Base-by-base conservation (phyloP, 1,140 invertebrate species). In the Cydia amplana region DNA sequence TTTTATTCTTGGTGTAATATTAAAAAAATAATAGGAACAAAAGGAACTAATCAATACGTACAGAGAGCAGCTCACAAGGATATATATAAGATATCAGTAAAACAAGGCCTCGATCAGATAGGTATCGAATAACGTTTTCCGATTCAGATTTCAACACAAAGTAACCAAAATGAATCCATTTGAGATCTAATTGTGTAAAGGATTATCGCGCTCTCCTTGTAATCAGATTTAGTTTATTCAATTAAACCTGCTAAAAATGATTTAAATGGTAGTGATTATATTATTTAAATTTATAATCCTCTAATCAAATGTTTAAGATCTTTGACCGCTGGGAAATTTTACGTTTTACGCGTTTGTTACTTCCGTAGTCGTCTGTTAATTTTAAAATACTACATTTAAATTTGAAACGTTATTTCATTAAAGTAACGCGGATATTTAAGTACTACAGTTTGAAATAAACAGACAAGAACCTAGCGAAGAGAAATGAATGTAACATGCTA, bases 71-170 rank as follows among this genome's bases (percentile, higher is more conserved):
- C 14, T 4, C 46, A 16, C 14, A 49, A 6, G 6, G 32, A 32
- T 32, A 46, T 46, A 46, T 46, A 14, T 49, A 1, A 14, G 12
- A n/a, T 18, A 55, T 55, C n/a, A 55, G 16, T 55, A 55, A 55
- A 55, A 2, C n/a, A n/a, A n/a, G n/a, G 16, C n/a, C n/a, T n/a
- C 16, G 49, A n/a, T 18, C 51, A 18, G n/a, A n/a, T 25, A 25
- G 3, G n/a, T 49, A 20, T 55, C 7, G n/a, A 55, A 14, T 4
- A 60, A 60, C 55, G 55, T 60, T 20, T 60, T 7, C 55, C 20
- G 55, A 60, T 60, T 60, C 23, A n/a, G 55, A 60, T 60, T 60
- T 60, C 55, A 60, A 60, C 55, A 60, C 55, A 60, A 60, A 23
- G 9, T 60, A 60, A 23, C 55, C 55, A 7, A 23, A 60, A 60